Conservation (phyloP, 2,888 invertebrate species). For the Leistus spinibarbis region DNA sequence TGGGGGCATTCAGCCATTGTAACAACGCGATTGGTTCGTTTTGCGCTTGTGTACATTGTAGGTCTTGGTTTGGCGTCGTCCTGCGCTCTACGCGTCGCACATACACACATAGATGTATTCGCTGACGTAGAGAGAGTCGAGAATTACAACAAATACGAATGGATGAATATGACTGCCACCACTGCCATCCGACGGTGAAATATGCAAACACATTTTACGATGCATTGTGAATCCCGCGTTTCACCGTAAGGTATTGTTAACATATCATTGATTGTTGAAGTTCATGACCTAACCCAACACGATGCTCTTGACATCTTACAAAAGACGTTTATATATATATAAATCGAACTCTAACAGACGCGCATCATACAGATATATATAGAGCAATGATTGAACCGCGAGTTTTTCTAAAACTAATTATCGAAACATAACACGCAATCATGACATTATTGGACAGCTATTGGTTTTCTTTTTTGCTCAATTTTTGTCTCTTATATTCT, state of each 20-base stretch:
- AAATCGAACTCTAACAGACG: conserved; percentile 10
- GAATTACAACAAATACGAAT: neutral
- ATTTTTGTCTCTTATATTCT: too few relatives aligned
- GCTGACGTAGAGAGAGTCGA: neutral
- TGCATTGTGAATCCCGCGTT: conserved; percentile 51
- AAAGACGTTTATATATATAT: conserved; percentile 21
- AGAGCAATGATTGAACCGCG: conserved; percentile 28
- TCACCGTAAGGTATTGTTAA: conserved; percentile 53
- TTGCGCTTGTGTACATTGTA: conserved; percentile 46
- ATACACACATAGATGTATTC: conserved; percentile 11
- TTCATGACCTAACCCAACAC: conserved; percentile 58
- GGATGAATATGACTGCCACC: conserved; percentile 32
- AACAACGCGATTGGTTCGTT: conserved; percentile 50
- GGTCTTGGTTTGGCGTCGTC: conserved; percentile 8
- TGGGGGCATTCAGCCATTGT: conserved; percentile 52
- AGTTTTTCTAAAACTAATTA: conserved; percentile 28
- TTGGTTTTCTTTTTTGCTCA: neutral
- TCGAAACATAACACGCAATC: neutral
- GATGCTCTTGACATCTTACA: conserved; percentile 50
- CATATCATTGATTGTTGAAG: conserved; percentile 58
- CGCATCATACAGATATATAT: conserved; percentile 18
- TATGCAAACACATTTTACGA: conserved; percentile 57
- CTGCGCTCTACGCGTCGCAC: conserved; percentile 4
- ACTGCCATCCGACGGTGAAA: conserved; percentile 43
- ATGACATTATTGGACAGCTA: neutral